Evolutionary conservation across 2,113 vertebrate genomes (phyloP).

Genomic region (Cettia cetti): DNA sequence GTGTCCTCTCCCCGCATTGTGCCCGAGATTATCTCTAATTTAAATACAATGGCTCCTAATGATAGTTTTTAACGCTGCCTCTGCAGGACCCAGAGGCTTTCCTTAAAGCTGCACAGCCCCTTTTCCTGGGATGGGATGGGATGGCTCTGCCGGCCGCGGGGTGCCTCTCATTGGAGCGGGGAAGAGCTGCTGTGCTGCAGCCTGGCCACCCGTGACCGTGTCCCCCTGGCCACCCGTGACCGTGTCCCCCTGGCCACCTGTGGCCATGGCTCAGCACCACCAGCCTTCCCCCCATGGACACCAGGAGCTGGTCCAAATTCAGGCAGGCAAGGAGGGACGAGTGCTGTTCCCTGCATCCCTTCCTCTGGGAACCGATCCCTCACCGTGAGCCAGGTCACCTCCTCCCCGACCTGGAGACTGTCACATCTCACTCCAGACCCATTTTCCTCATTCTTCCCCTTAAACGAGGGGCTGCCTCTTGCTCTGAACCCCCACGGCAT

Average conservation of each 20-base stretch:
- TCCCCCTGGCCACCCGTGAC: background rate
- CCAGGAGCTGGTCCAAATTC: background rate
- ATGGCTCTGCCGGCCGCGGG: background rate
- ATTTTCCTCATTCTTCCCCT: background rate
- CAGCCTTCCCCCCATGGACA: background rate
- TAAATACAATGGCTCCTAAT: constrained; percentile 72
- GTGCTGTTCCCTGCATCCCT: background rate
- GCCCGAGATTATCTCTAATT: constrained; percentile 73
- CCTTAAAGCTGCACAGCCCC: background rate
- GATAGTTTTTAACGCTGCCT: constrained; percentile 54
- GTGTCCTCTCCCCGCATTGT: constrained; percentile 55
- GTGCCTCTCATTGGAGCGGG: background rate
- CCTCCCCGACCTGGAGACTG: background rate
- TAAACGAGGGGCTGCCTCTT: background rate
- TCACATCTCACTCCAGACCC: background rate
- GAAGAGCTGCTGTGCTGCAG: background rate
- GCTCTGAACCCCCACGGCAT: background rate
- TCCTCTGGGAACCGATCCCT: background rate
- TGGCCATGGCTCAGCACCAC: background rate
- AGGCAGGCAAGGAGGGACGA: background rate
- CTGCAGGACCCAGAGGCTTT: constrained; percentile 18
- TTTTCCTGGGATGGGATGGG: background rate
- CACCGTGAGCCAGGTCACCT: background rate
- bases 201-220: background rate
- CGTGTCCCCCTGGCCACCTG: background rate